Base-by-base conservation (phyloP, 2,888 invertebrate genomes). In the Lasioglossum leucozonium region DNA sequence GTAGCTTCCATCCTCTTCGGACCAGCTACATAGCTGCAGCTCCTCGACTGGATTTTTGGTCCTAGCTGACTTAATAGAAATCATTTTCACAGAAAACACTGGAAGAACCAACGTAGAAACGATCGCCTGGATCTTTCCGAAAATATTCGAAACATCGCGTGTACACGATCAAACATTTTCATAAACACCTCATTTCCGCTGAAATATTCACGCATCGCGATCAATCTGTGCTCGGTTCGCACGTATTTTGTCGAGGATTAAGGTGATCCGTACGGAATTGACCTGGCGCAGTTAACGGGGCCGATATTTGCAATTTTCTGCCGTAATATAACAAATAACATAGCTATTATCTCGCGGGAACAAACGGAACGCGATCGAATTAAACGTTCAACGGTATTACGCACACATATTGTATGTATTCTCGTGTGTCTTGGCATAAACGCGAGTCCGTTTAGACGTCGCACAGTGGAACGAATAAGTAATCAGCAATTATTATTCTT, bases 251-350 rank as follows among this genome's bases (percentile, higher is more conserved):
- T 18, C 34, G 65, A 67, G 34, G 34, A 67, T 67, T 67, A 37
- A 67, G 37, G 65, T 34, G 62, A 67, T 10, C 65, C 65, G 34
- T 18, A 67, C 30, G 22, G 34, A 67, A 34, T 37, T 67, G 34
- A 67, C 34, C 65, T 34, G 65, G 34, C 34, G 34, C 22, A 65
- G 37, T 67, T 67, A 67, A 37, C 18, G 22, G 37, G 10, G 2
- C 65, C 18, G 65, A 67, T 67, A 67, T 67, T 67, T 67, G 65
- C 65, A 67, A 34, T 67, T 67, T 67, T 34, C 34, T 34, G 34
- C 22, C 37, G 34, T 18, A 67, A 67, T 67, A 67, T 67, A 67
- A 67, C 65, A 67, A 37, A 67, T 34, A 67, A 37, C 34, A 34
- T 18, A 67, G 65, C 34, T 67, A 67, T 67, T 67, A 67, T 40